Evolutionary conservation across 2,113 vertebrate species (phyloP), one percentile per base, ranked within the genome.

Genomic region (Casuarius casuarius): DNA sequence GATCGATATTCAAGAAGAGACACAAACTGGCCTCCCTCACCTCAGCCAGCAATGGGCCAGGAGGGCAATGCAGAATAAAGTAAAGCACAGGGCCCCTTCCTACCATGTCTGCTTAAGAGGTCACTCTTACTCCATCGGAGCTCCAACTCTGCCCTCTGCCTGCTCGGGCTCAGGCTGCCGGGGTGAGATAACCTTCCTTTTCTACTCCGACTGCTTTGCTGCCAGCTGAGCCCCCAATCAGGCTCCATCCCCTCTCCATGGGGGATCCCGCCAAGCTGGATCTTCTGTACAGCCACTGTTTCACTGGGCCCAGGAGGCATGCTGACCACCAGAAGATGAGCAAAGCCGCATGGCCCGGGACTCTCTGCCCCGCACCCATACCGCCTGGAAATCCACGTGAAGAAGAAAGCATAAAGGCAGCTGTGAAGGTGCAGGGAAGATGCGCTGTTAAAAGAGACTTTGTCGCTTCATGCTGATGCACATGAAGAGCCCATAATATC

Each of bases 311-410:
- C 17, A 66, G 70, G 40, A 22, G 9, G 28, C 5, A 7, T 52
- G 52, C 62, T 38, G n/a, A 65, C 12, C 22, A 40, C 21, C 35
- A 26, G 72, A 44, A 89, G 13, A 18, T 73, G 44, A 77, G 65
- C 73, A 84, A 58, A 84, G 23, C 33, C 68, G 9, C 28, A 13
- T 4, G 17, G 10, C 19, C 8, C 22, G 56, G 67, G 68, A 25
- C 5, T 77, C 38, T 9, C 26, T 17, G 6, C 10, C 10, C 49
- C 74, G 52, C 19, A 44, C 10, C 5, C 40, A 59, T 18, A 51
- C 5, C 2, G 3, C 25, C 0, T 0, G 65, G 86, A 92, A 89
- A 70, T 26, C 33, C 42, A 73, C 12, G 2, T 84, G 46, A 40
- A 78, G n/a, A 49, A 33, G 61, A 84, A 87, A 91, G 23, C 7